Evolutionary conservation across 2,113 vertebrate species (phyloP), one percentile per base, ranked within the genome.

Genomic region (Dissostichus mawsoni): DNA sequence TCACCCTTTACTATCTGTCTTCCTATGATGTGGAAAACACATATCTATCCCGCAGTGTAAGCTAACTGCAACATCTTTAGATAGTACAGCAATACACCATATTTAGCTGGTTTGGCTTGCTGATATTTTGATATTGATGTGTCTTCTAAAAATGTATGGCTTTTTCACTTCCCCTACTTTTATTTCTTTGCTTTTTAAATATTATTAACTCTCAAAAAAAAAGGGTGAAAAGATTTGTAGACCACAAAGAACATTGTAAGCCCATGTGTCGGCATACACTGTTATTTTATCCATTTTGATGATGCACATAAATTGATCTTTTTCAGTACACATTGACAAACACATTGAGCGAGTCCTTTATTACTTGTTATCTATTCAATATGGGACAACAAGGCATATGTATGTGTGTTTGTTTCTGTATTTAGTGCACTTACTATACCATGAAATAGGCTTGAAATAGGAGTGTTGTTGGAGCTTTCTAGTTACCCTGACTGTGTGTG

Each of bases 381-480:
- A 91, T 87, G 83, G 90, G 87, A 92, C 89, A 78, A 89, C 73
- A 88, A 89, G 87, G 89, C 70, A 88, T 87, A 91, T 92, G 91
- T 93, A 88, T 88, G 86, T 82, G 88, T 88, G 90, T 93, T 92
- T 89, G 89, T 92, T 93, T 94, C 85, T 93, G 90, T 94, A 93
- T 94, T 93, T 94, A 93, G 92, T 94, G 91, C 94, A 95, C 93
- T 94, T 94, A 92, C 88, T 95, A 95, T 94, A 93, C 92, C 92
- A 94, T 94, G 93, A 95, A 93, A 90, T 94, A 95, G 91, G 94
- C 92, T 95, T 95, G 94, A 95, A 95, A 93, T 93, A 94, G 91
- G 93, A 93, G 93, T 95, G 93, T 93, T 91, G 86, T 93, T 94
- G 89, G 93, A 95, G 91, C 91, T 93, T 90, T 94, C 91, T 95